Percentiles rank a stretch among this genome's conserved stretches.
Evolutionary conservation across 2,113 vertebrate genomes (phyloP).

Genomic region (Recurvirostra avosetta): DNA sequence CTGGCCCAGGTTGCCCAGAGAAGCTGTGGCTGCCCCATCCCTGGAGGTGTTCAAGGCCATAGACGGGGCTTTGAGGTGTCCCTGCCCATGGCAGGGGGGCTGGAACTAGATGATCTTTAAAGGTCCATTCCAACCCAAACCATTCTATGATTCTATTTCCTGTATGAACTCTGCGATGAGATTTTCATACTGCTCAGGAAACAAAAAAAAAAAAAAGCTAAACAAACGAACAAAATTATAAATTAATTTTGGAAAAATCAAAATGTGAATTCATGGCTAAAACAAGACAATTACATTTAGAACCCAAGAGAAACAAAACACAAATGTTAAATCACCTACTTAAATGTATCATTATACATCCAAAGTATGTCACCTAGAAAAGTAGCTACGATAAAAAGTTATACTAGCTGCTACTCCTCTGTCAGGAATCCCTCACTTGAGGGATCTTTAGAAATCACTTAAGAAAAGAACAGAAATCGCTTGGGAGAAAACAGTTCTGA

Average conservation of each 20-base stretch:
- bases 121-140: background rate
- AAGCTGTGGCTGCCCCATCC: no score
- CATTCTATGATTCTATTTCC: background rate
- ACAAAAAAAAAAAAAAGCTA: background rate
- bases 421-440: background rate
- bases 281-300: background rate
- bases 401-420: background rate
- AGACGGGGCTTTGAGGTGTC: fast-evolving
- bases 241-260: background rate
- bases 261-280: background rate
- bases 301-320: background rate
- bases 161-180: background rate
- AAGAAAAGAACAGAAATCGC: background rate
- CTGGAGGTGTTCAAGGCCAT: background rate
- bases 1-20: no score
- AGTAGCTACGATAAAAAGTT: background rate
- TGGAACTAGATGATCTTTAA: fast-evolving
- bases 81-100: background rate
- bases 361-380: background rate
- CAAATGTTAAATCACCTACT: background rate
- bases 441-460: background rate
- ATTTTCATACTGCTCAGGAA: background rate
- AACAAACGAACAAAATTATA: background rate
- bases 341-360: background rate
- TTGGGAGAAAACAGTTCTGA: background rate